These are phyloP conservation scores for Stratiomys singularior DNA, from an alignment of 2,888 invertebrate species.

Conservation along the genomic window DNA sequence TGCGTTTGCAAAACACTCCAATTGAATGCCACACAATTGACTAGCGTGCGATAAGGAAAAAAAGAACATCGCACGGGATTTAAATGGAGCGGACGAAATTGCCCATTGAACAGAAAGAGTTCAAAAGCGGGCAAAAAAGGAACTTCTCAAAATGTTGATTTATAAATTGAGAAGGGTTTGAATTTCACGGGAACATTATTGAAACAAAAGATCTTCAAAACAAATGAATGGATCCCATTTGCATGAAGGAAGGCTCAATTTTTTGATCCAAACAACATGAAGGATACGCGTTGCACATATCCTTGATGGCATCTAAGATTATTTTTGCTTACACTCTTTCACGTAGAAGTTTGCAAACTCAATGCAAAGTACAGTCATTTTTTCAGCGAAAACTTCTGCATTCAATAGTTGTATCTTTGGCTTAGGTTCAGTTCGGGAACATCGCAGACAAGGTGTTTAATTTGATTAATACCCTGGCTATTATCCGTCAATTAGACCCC, in stretches of 20 bases:
- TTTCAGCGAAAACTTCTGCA: neutral
- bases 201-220: slow-evolving; percentile 45
- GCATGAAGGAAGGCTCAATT: neutral
- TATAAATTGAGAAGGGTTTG: slow-evolving; percentile 46
- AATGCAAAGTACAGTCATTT: neutral
- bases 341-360: neutral
- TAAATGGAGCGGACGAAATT: slow-evolving; percentile 3
- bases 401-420: slow-evolving; percentile 24
- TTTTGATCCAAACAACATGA: slow-evolving; percentile 16
- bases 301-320: slow-evolving; percentile 10
- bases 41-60: slow-evolving; percentile 12
- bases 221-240: slow-evolving; percentile 21
- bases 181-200: slow-evolving; percentile 46
- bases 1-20: slow-evolving; percentile 6
- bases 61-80: slow-evolving; percentile 39
- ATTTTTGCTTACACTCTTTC: neutral
- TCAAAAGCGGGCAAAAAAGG: slow-evolving; percentile 26
- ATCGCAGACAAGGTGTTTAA: slow-evolving; percentile 49
- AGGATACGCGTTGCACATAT: slow-evolving; percentile 7
- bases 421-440: slow-evolving; percentile 32
- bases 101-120: slow-evolving; percentile 11
- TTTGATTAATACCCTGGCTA: slow-evolving; percentile 50
- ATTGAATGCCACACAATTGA: neutral
- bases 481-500: slow-evolving; percentile 52
- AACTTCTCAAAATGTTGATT: slow-evolving; percentile 34